Conservation (phyloP, 2,797 vertebrate genomes). For the Cygnus olor region DNA sequence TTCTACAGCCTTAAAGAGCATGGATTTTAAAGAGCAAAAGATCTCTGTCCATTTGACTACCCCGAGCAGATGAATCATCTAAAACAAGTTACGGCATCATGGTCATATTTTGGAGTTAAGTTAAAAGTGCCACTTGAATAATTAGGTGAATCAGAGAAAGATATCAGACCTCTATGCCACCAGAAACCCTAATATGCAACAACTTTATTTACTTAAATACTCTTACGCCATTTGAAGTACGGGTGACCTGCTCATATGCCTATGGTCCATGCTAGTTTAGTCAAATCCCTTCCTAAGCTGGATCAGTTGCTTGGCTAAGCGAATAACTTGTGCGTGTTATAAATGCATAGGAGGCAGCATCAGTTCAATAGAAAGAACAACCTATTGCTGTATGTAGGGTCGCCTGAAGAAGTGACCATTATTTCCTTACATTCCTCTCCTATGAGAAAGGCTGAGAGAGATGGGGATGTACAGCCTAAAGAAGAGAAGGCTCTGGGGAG, state of each 20-base stretch:
- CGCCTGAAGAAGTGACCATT: not conserved
- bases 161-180: not conserved
- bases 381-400: not conserved
- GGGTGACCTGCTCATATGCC: not conserved
- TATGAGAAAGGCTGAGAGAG: too few relatives aligned
- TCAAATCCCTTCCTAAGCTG: not conserved
- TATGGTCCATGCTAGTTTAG: not conserved
- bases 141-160: not conserved
- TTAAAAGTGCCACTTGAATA: not conserved
- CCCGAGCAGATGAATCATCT: not conserved
- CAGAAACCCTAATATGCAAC: not conserved
- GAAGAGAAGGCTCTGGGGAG: too few relatives aligned
- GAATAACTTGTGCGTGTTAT: not conserved
- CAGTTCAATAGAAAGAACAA: not conserved
- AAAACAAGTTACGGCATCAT: not conserved
- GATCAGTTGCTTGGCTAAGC: not conserved
- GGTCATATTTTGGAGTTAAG: not conserved
- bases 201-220: not conserved
- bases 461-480: too few relatives aligned
- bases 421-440: not conserved
- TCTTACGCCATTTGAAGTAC: not conserved
- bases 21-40: too few relatives aligned
- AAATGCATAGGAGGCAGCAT: not conserved
- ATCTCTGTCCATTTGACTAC: not conserved
- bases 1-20: not conserved